phyloP scores from a whole-genome alignment of 2,888 invertebrate genomes.

The Lithophane leautieri region DNA sequence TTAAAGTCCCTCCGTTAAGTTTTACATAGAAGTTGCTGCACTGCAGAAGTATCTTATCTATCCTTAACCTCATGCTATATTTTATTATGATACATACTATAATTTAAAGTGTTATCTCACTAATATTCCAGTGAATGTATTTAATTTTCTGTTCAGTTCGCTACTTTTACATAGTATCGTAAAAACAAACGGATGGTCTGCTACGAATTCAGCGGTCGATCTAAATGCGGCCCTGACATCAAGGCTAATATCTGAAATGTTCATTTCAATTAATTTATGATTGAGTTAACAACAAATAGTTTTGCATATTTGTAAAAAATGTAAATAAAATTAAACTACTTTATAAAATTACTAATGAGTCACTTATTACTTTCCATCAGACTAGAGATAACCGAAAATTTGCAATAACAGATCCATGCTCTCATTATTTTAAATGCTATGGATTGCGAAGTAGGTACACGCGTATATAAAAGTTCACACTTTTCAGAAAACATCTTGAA shows the following conservation, averaged over 20 bases:
- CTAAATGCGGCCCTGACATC: slow-evolving; percentile 66
- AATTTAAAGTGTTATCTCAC: slow-evolving; percentile 59
- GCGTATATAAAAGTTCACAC: background rate
- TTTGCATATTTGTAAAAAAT: slow-evolving; percentile 18
- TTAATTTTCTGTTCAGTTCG: slow-evolving; percentile 59
- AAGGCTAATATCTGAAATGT: slow-evolving; percentile 69
- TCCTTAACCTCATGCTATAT: slow-evolving; percentile 59
- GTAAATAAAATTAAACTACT: background rate
- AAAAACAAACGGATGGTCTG: slow-evolving; percentile 72
- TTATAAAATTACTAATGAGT: background rate
- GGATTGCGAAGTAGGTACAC: slow-evolving; percentile 4
- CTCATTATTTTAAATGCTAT: slow-evolving; percentile 7
- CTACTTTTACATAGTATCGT: slow-evolving; percentile 66
- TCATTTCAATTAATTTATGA: slow-evolving; percentile 47
- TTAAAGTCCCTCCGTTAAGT: slow-evolving; percentile 8
- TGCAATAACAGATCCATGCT: slow-evolving; percentile 2
- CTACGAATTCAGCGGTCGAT: slow-evolving; percentile 62
- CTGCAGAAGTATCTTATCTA: slow-evolving; percentile 23
- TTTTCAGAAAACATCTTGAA: slow-evolving; percentile 1
- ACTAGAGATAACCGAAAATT: slow-evolving; percentile 2
- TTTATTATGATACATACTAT: slow-evolving; percentile 65
- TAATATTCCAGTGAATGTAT: slow-evolving; percentile 69
- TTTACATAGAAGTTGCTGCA: slow-evolving; percentile 45
- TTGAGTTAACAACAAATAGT: background rate
- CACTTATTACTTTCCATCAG: background rate